Base-by-base conservation (phyloP, 2,888 invertebrate genomes). In the Abrostola tripartita region DNA sequence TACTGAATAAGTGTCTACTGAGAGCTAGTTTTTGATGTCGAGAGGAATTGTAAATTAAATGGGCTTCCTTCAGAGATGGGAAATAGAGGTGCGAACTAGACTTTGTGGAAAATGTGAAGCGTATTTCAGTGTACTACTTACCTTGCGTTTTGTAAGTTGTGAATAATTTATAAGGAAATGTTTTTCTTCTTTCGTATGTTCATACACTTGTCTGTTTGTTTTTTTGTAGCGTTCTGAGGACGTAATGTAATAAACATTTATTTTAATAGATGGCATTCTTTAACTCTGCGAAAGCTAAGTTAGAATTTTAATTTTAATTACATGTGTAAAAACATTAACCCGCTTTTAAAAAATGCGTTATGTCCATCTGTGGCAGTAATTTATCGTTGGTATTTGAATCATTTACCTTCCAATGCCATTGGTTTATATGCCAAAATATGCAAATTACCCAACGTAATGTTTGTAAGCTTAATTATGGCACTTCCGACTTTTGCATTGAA, bases 11-110 rank as follows among this genome's bases (percentile, higher is more conserved):
- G 56, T 68, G 64, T 59, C 41, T 35, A 55, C 52, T 63, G 12
- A 61, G 59, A 77, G 64, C 52, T 56, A 50, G 60, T 57, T 62
- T 65, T 67, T 53, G 49, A 61, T 37, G 60, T 52, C 10, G 50
- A 60, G 44, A 50, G 40, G 56, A 42, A 60, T 59, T 55, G n/a
- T 70, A 52, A 61, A 70, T 66, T 66, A 76, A 72, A 68, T 42
- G 52, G 55, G 14, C 42, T 59, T 55, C 12, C 50, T 57, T 52
- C 49, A 47, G 47, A 52, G 24, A 47, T 9, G 11, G 24, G 47
- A 42, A 44, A 6, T 38, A 7, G 55, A 59, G 35, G 41, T 56
- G 44, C 14, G 7, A 47, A 56, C 54, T 5, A 0, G 42, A 37
- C 36, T 52, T 50, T 75, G 57, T 44, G 52, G 41, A 71, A 61